These are phyloP conservation scores for Cassiopea xamachana DNA, from an alignment of 30 jellyfish, hydroid and myxozoan species.

Conservation along the genomic window DNA sequence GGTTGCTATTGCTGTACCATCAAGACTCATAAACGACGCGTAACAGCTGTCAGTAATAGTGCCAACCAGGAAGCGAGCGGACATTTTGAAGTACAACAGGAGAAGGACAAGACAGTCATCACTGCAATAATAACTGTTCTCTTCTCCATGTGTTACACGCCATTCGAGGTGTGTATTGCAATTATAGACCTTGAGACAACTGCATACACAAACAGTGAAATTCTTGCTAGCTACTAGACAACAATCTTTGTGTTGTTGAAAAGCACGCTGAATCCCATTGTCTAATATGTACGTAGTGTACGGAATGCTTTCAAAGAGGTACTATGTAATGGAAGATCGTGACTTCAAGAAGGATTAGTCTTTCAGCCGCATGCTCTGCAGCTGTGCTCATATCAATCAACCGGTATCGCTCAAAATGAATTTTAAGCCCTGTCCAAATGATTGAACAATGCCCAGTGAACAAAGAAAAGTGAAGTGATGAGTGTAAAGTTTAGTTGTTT, in stretches of 20 bases:
- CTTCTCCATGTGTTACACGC: not conserved
- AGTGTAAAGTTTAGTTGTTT: no score
- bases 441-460: no score
- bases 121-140: not conserved
- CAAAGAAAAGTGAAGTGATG: no score
- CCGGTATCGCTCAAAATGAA: no score
- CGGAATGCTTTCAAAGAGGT: not conserved
- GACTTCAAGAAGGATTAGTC: not conserved
- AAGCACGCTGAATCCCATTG: not conserved
- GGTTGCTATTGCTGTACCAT: not conserved
- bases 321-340: not conserved
- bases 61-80: not conserved
- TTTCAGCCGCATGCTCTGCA: no score
- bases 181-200: not conserved
- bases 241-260: not conserved
- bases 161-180: not conserved
- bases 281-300: not conserved
- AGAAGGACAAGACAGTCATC: not conserved
- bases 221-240: not conserved
- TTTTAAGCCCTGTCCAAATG: no score
- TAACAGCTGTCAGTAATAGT: not conserved
- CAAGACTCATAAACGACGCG: not conserved
- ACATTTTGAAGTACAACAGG: not conserved
- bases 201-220: not conserved
- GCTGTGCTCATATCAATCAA: no score